Conservation (phyloP, 1,140 invertebrate genomes). For the Orius laevigatus region DNA sequence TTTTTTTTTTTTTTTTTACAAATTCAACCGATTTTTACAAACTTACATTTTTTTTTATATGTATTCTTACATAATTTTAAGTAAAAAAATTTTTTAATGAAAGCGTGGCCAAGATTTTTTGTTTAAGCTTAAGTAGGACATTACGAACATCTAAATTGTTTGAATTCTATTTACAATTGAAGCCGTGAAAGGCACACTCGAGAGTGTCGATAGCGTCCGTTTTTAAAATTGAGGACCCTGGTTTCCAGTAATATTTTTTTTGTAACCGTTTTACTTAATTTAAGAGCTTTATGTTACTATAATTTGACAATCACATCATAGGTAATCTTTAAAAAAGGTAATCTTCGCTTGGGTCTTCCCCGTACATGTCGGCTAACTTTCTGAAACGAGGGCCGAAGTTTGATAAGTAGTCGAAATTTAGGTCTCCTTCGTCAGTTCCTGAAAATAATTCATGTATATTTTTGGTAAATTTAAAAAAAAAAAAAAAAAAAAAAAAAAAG, state of each 20-base stretch:
- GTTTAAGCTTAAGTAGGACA: not conserved
- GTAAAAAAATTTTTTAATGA: too few relatives aligned
- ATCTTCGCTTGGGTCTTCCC: constrained; percentile 71
- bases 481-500: not conserved
- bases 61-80: too few relatives aligned
- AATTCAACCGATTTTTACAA: too few relatives aligned
- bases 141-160: not conserved
- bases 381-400: constrained; percentile 92
- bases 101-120: too few relatives aligned
- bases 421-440: constrained; percentile 83
- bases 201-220: not conserved
- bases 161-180: not conserved
- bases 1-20: too few relatives aligned
- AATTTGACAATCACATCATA: constrained; percentile 48
- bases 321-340: constrained; percentile 21
- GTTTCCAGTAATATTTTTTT: not conserved
- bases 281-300: constrained; percentile 49
- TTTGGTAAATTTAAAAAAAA: too few relatives aligned
- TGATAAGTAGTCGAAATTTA: constrained; percentile 93
- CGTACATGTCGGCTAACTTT: constrained; percentile 95
- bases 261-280: not conserved
- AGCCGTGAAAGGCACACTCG: not conserved
- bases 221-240: not conserved
- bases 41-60: too few relatives aligned
- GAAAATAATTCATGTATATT: constrained; percentile 18